Conservation (phyloP, 64 coral and sea anemone species). For the Pachyseris speciosa region DNA sequence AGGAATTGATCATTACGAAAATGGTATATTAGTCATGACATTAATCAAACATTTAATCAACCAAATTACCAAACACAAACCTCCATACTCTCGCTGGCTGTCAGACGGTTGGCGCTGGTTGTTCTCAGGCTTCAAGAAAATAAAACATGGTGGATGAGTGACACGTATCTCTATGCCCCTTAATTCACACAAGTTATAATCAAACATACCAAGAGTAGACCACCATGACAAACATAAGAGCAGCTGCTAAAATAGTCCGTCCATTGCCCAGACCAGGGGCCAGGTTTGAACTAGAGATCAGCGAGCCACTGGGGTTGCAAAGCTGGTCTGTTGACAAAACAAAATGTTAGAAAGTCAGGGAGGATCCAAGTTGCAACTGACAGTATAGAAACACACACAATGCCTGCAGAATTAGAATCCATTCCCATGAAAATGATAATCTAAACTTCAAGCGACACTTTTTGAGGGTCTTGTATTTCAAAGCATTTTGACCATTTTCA, state of each 20-base stretch:
- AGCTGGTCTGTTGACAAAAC: slow-evolving; percentile 40
- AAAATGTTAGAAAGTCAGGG: neutral
- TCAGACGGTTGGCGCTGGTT: neutral
- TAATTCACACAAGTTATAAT: neutral
- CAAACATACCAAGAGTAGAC: slow-evolving; percentile 91
- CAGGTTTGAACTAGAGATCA: slow-evolving; percentile 44
- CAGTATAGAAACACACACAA: too few species aligned
- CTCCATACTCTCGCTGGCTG: slow-evolving; percentile 31
- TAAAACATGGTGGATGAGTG: neutral
- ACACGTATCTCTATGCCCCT: neutral
- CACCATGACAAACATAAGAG: slow-evolving; percentile 94
- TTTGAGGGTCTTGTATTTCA: too few species aligned
- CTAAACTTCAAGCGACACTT: too few species aligned
- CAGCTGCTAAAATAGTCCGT: slow-evolving; percentile 87
- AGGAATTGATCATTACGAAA: too few species aligned
- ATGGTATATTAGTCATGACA: too few species aligned
- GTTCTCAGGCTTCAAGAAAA: slow-evolving; percentile 4
- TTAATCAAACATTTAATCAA: too few species aligned
- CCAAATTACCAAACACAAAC: neutral
- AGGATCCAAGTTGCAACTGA: neutral
- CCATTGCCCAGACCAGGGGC: slow-evolving; percentile 71
- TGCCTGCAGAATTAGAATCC: too few species aligned
- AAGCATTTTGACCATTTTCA: too few species aligned
- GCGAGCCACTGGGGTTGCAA: slow-evolving; percentile 74
- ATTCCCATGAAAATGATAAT: too few species aligned